Evolutionary conservation across 2,797 vertebrate genomes (phyloP).

Genomic region (Ctenosaura bakeri): DNA sequence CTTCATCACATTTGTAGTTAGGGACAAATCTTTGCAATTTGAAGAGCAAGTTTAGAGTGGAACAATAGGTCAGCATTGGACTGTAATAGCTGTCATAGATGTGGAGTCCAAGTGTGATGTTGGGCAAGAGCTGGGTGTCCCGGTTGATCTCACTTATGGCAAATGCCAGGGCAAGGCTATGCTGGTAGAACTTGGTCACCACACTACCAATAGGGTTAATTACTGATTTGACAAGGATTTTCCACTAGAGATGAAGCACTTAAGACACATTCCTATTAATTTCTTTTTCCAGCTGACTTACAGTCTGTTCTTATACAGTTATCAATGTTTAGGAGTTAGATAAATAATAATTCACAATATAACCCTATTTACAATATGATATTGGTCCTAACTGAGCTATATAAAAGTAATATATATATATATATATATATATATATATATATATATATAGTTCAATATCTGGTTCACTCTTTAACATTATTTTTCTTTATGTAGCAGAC

Average conservation of each 20-base stretch:
- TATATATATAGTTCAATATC: too few species aligned
- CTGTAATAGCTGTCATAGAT: slow-evolving; percentile 22
- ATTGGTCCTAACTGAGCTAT: too few species aligned
- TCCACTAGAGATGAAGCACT: neutral
- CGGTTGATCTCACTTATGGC: slow-evolving; percentile 4
- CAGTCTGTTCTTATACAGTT: neutral
- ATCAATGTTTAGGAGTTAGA: too few species aligned
- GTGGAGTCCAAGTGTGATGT: neutral
- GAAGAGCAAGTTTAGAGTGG: slow-evolving; percentile 9
- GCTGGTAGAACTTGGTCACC: slow-evolving; percentile 4
- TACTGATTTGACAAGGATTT: neutral
- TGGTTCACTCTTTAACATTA: too few species aligned
- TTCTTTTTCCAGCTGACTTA: neutral
- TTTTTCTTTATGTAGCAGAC: too few species aligned
- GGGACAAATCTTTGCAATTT: neutral
- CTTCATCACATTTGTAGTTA: neutral
- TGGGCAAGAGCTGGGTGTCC: neutral
- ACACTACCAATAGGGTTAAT: neutral
- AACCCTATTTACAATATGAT: neutral
- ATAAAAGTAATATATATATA: too few species aligned
- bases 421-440: too few species aligned
- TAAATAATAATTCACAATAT: neutral
- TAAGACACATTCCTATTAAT: neutral
- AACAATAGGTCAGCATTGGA: neutral
- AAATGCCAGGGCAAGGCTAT: neutral